Percentiles rank a stretch among this genome's conserved stretches.
Conservation (phyloP, 53 echinoderm and acorn worm species). For the Actinopyga echinites region DNA sequence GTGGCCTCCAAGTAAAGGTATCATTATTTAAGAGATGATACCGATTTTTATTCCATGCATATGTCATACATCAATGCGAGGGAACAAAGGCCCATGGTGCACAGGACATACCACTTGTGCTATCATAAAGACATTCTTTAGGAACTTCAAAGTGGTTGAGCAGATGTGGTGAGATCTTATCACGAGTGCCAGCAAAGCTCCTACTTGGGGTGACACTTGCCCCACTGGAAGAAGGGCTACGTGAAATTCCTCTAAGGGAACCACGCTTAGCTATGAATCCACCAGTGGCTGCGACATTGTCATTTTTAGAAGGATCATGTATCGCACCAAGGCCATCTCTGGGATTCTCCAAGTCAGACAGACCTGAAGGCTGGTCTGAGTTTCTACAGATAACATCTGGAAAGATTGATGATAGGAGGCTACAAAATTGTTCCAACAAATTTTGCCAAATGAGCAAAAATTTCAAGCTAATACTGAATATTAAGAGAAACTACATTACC, state of each 20-base stretch:
- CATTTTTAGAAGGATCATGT: neutral
- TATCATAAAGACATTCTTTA: slow-evolving; percentile 30
- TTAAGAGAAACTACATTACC: too few species aligned
- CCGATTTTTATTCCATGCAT: too few species aligned
- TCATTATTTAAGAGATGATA: too few species aligned
- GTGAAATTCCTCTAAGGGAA: slow-evolving; percentile 1
- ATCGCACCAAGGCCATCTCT: neutral
- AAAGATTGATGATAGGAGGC: too few species aligned
- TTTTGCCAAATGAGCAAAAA: too few species aligned
- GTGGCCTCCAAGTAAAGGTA: too few species aligned
- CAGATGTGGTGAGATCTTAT: neutral
- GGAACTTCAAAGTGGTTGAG: slow-evolving; percentile 7
- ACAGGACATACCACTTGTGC: slow-evolving; percentile 19
- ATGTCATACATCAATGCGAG: too few species aligned
- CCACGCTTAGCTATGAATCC: neutral
- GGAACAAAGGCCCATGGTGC: neutral
- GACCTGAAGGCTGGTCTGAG: slow-evolving; percentile 2
- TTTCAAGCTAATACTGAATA: too few species aligned
- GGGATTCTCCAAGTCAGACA: too few species aligned
- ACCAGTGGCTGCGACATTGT: neutral
- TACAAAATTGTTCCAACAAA: neutral
- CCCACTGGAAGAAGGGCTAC: neutral
- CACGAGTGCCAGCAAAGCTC: slow-evolving; percentile 18
- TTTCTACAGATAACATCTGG: slow-evolving; percentile 30
- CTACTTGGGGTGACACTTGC: neutral